A percentile compares a stretch with the other conserved stretches of the same genome.
phyloP scores from a whole-genome alignment of 2,888 invertebrate species.

The Monopis laevigella region DNA sequence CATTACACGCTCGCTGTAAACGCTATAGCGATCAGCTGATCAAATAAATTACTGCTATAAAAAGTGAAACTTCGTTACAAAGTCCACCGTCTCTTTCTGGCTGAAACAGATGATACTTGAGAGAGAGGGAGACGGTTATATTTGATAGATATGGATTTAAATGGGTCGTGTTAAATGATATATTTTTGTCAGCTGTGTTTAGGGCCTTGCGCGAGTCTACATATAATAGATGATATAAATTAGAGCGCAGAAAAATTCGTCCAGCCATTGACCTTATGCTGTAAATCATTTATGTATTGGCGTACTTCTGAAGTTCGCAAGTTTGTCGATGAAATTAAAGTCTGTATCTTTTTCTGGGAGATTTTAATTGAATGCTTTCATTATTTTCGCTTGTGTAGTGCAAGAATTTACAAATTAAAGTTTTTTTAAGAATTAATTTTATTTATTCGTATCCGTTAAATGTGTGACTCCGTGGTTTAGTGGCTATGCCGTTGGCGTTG shows the following conservation, averaged over 20 bases:
- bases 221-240: slow-evolving; percentile 67
- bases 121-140: slow-evolving; percentile 30
- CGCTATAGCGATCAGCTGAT: slow-evolving; percentile 66
- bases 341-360: no score
- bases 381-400: no score
- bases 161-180: slow-evolving; percentile 58
- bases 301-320: no score
- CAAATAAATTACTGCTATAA: slow-evolving; percentile 66
- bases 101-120: slow-evolving; percentile 13
- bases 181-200: slow-evolving; percentile 68
- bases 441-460: no score
- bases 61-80: slow-evolving; percentile 62
- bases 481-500: no score
- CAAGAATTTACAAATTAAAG: no score
- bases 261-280: slow-evolving; percentile 61
- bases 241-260: slow-evolving; percentile 65
- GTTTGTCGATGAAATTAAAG: no score
- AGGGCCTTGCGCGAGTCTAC: slow-evolving; percentile 67
- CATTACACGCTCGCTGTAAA: slow-evolving; percentile 57
- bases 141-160: neutral
- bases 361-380: no score
- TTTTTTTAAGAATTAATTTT: no score
- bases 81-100: slow-evolving; percentile 35
- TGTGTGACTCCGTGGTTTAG: no score
- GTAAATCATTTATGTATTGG: slow-evolving; percentile 63